Base-by-base conservation (phyloP, 2,113 vertebrate genomes). In the Rhinolophus ferrumequinum region DNA sequence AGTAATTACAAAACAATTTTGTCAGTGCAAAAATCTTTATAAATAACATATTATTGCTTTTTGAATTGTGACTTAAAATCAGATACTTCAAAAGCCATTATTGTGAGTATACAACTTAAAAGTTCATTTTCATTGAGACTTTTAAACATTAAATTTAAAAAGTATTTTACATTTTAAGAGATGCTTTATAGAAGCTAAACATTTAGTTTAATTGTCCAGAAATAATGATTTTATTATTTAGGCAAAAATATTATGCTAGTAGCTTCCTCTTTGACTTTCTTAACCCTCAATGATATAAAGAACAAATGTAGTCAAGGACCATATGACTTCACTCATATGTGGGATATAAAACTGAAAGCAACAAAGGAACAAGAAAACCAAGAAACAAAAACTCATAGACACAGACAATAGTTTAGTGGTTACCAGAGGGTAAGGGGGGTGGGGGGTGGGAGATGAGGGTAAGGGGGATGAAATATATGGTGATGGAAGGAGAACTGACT, bases 61-160 rank as follows among this genome's bases (percentile, higher is more conserved):
- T 88, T 44, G n/a, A 67, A 60, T 11, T 95, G 13, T 92, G 5
- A 88, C 21, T 73, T 88, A 64, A 83, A 80, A 58, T 85, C 56
- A 96, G 14, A 22, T 90, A 75, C 76, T 90, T 93, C 22, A 86
- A 90, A 93, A 87, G 13, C 9, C 8, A 35, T 44, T 73, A 33
- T 60, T 73, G 16, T 44, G 60, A 86, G 7, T 6, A 33, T 30
- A 38, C 0, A 70, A 15, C 64, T 62, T 84, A 66, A 56, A 80
- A 72, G 12, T 58, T 47, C 38, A 33, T 41, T 64, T 88, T 47
- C 47, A 79, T 77, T 77, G 11, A 50, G 21, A 70, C 26, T 56
- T 89, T 62, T 70, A 35, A 19, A 58, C 35, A 88, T 67, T 60
- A 69, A 64, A 24, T 2, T 69, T 6, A 2, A 73, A 64, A 58